A percentile compares a stretch with the other conserved stretches of the same genome.
These are phyloP conservation scores for Lepidurus couesii DNA, from an alignment of 1,140 invertebrate species.

Conservation along the genomic window DNA sequence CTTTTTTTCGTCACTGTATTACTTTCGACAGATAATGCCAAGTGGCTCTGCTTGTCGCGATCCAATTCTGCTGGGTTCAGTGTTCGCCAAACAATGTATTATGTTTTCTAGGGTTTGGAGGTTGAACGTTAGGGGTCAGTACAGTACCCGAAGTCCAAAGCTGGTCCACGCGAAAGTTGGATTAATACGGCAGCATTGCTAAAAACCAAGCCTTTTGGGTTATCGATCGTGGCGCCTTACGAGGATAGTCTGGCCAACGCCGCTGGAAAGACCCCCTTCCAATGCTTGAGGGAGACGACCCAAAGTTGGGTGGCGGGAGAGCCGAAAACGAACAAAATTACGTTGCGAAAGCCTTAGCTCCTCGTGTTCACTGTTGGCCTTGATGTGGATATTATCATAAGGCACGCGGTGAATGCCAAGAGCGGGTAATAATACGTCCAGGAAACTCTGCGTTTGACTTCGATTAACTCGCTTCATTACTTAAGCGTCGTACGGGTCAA, in stretches of 20 bases:
- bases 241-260: neutral
- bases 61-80: too few relatives aligned
- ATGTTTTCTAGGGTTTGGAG: neutral
- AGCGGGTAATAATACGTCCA: slow-evolving; percentile 52
- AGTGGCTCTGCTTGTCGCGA: too few relatives aligned
- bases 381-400: slow-evolving; percentile 67
- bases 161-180: neutral
- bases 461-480: neutral
- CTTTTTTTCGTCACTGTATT: too few relatives aligned
- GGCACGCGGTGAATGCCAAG: slow-evolving; percentile 96
- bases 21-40: too few relatives aligned
- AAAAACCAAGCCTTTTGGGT: neutral
- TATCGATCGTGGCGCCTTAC: neutral
- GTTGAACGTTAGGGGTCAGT: neutral
- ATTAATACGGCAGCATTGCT: slow-evolving; percentile 6
- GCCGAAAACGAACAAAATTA: neutral
- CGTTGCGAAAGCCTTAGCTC: slow-evolving; percentile 46
- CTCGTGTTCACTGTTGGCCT: slow-evolving; percentile 82
- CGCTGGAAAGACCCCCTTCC: neutral
- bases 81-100: too few relatives aligned
- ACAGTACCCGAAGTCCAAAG: neutral
- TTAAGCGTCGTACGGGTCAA: neutral
- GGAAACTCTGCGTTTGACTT: neutral
- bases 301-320: neutral
- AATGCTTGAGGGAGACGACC: too few relatives aligned